A percentile compares a stretch with the other conserved stretches of the same genome.
These are phyloP conservation scores for Micronycteris hirsuta DNA, from an alignment of 2,113 vertebrate species.

Conservation along the genomic window DNA sequence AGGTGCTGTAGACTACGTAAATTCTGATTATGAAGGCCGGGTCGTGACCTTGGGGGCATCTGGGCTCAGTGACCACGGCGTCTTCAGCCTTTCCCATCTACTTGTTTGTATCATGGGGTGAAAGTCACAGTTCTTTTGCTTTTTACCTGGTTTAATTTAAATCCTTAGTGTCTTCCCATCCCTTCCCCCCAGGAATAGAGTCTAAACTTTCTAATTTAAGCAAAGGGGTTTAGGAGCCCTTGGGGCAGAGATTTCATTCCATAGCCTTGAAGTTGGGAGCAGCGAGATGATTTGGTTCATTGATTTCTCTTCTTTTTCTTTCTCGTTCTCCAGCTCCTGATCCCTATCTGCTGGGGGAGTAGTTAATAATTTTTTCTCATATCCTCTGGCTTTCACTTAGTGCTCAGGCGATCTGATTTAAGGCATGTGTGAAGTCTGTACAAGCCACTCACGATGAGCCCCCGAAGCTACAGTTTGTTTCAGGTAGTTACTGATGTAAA, in stretches of 20 bases:
- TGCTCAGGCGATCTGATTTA: conserved; percentile 1
- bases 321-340: conserved; percentile 17
- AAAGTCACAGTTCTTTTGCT: not conserved
- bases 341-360: conserved; percentile 37
- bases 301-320: conserved; percentile 45
- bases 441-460: not conserved
- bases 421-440: not conserved
- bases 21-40: not conserved
- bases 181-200: not conserved
- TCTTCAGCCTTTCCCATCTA: not conserved
- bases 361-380: conserved; percentile 58
- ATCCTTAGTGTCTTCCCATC: not conserved
- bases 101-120: not conserved
- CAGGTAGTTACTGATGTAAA: not conserved
- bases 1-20: not conserved
- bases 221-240: conserved; percentile 11
- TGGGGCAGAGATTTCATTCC: conserved; percentile 30
- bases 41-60: not conserved
- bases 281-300: conserved; percentile 36
- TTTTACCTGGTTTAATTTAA: not conserved
- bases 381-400: conserved; percentile 50
- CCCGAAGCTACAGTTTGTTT: not conserved
- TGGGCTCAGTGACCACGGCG: not conserved
- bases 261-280: not conserved
- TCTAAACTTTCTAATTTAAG: conserved; percentile 49